These are phyloP conservation scores for Quadroppia sp. DNA, from an alignment of 2,888 invertebrate genomes.

Conservation along the genomic window DNA sequence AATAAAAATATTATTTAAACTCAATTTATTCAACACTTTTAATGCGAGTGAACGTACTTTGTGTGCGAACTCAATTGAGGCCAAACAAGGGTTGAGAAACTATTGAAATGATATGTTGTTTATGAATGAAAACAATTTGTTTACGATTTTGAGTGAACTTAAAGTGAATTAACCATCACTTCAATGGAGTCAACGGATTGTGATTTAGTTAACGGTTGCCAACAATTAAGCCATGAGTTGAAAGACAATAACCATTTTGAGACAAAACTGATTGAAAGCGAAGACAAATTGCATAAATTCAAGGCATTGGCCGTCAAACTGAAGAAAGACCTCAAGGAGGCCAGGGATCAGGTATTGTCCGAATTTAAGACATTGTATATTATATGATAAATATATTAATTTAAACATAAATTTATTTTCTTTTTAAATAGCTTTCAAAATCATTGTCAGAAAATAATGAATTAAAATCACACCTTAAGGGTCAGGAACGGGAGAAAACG, in stretches of 20 bases:
- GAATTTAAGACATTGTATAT: too few species aligned
- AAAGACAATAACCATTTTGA: constrained; percentile 13
- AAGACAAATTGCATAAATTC: constrained; percentile 47
- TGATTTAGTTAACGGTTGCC: constrained; percentile 20
- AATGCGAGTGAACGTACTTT: too few species aligned
- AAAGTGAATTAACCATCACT: too few species aligned
- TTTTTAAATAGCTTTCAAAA: background rate
- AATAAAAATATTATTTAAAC: too few species aligned
- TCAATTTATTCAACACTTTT: too few species aligned
- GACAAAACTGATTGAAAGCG: constrained; percentile 44
- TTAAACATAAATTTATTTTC: background rate
- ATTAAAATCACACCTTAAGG: background rate
- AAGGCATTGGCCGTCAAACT: constrained; percentile 47
- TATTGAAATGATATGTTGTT: too few species aligned
- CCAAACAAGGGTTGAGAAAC: too few species aligned
- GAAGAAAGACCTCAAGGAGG: constrained; percentile 46
- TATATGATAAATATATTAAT: too few species aligned
- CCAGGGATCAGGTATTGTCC: constrained; percentile 44
- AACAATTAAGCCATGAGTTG: background rate
- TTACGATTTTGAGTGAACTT: too few species aligned
- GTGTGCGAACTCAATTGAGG: too few species aligned
- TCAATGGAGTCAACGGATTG: constrained; percentile 24
- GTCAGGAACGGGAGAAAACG: constrained; percentile 22
- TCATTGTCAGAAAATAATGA: background rate
- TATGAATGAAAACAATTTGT: too few species aligned